Percentiles rank a stretch among this genome's conserved stretches.
phyloP scores from a whole-genome alignment of 1,140 invertebrate genomes.

The Drosophila triauraria region DNA sequence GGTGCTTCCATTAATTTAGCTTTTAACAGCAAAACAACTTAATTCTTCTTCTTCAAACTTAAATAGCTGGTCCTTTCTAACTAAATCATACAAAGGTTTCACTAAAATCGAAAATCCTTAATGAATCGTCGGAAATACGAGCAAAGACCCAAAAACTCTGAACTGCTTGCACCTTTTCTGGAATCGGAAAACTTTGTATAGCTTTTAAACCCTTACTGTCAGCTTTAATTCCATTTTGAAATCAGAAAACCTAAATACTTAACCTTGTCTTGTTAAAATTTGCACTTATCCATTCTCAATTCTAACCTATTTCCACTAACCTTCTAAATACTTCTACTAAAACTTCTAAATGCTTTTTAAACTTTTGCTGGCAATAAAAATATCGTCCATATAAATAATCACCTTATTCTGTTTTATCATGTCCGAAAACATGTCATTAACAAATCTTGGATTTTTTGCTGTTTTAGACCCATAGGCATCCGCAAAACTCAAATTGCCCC shows the following conservation, averaged over 20 bases:
- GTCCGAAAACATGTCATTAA: neutral
- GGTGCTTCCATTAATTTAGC: no score
- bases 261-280: constrained; percentile 2
- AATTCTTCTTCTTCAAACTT: no score
- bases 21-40: no score
- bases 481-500: no score
- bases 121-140: neutral
- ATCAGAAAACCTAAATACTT: neutral
- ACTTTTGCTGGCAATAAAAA: neutral
- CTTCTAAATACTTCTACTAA: neutral
- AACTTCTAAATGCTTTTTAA: neutral
- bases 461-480: no score
- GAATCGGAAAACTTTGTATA: neutral
- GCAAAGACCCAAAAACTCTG: neutral
- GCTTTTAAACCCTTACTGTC: neutral
- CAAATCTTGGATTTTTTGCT: neutral
- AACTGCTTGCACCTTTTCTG: neutral
- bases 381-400: neutral
- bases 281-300: neutral
- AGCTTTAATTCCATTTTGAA: neutral
- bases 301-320: neutral
- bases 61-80: no score
- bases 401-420: neutral
- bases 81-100: no score
- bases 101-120: neutral